Percentiles rank a stretch among this genome's conserved stretches.
These are phyloP conservation scores for Lasaia peninsularis DNA, from an alignment of 1,140 invertebrate species.

Conservation along the genomic window DNA sequence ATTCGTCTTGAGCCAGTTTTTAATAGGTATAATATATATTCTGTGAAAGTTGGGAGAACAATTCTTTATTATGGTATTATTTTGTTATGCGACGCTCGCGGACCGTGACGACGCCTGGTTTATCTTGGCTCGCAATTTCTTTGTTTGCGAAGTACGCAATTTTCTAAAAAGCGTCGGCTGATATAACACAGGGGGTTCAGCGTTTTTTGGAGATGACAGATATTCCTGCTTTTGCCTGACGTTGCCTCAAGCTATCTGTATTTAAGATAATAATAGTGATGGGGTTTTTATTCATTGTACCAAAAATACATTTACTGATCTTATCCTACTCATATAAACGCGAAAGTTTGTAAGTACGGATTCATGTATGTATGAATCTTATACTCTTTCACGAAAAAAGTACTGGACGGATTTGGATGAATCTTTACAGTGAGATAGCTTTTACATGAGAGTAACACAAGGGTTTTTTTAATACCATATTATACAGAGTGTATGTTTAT, in stretches of 20 bases:
- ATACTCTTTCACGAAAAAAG: too few relatives aligned
- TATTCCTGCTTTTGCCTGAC: constrained; percentile 24
- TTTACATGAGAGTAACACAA: too few relatives aligned
- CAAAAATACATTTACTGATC: neutral
- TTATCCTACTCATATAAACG: too few relatives aligned
- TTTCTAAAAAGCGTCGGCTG: constrained; percentile 49
- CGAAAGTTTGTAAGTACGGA: too few relatives aligned
- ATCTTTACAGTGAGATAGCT: too few relatives aligned
- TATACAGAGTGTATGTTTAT: too few relatives aligned
- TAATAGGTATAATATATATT: constrained; percentile 4
- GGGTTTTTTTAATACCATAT: too few relatives aligned
- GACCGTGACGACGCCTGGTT: constrained; percentile 47
- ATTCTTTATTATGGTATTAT: constrained; percentile 10
- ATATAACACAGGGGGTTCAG: constrained; percentile 48
- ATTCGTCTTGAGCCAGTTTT: neutral
- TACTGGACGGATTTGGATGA: too few relatives aligned
- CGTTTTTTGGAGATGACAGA: constrained; percentile 48
- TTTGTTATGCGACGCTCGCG: constrained; percentile 33
- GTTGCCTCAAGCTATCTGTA: neutral
- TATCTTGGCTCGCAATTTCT: constrained; percentile 62
- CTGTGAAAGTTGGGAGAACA: constrained; percentile 1
- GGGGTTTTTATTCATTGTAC: neutral
- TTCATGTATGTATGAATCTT: too few relatives aligned
- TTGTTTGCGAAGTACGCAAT: constrained; percentile 69
- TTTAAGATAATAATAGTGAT: neutral